Percentiles rank a stretch among this genome's conserved stretches.
phyloP scores from a whole-genome alignment of 2,797 vertebrate species.

The Bucorvus abyssinicus region DNA sequence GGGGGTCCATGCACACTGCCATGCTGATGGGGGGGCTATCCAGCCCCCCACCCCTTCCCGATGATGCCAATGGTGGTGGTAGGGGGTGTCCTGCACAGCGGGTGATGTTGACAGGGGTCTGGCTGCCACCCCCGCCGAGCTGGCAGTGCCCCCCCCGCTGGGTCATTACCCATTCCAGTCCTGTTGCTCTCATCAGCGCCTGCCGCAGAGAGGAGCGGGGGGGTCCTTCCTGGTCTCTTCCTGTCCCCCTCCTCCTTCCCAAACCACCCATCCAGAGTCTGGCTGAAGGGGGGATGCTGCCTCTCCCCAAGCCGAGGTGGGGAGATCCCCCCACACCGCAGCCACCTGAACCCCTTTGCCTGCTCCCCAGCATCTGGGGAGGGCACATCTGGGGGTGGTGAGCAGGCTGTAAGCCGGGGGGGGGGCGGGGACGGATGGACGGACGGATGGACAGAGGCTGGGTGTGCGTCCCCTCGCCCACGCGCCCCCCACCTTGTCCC shows the following conservation, averaged over 20 bases:
- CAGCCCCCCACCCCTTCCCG: neutral
- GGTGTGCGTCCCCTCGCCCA: neutral
- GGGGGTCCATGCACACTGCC: neutral
- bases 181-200: slow-evolving; percentile 58
- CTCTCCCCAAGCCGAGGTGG: neutral
- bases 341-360: neutral
- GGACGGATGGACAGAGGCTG: no score
- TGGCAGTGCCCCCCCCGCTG: slow-evolving; percentile 17
- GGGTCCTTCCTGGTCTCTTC: slow-evolving; percentile 45
- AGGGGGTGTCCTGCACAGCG: neutral
- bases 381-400: neutral
- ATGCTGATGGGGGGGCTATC: neutral
- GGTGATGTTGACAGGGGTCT: slow-evolving; percentile 3
- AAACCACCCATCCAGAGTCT: neutral
- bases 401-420: neutral
- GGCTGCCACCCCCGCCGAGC: slow-evolving; percentile 26
- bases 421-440: no score
- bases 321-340: neutral
- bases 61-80: neutral
- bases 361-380: neutral
- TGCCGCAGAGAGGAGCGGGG: slow-evolving; percentile 48
- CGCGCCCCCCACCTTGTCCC: slow-evolving; percentile 58
- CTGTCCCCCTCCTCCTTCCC: neutral
- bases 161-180: slow-evolving; percentile 65
- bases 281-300: neutral